Conservation (phyloP, 2,888 invertebrate species). For the Megastigmus dorsalis region DNA sequence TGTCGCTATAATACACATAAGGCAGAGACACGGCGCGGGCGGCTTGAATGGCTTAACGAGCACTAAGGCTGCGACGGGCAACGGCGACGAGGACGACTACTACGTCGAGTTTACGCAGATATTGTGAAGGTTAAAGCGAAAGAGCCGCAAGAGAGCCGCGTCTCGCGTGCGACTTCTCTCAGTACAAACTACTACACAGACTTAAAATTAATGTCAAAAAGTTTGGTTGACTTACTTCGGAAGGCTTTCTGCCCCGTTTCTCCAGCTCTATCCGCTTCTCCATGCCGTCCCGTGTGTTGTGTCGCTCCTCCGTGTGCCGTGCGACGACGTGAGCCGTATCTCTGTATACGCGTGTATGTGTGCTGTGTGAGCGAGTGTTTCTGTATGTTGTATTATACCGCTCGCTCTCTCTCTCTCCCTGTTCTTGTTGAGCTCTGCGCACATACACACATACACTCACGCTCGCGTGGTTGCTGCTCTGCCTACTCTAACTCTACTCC, state of each 20-base stretch:
- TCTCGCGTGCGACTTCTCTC: no score
- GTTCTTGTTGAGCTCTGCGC: no score
- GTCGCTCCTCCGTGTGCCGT: neutral
- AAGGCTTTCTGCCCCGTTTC: slow-evolving; percentile 91
- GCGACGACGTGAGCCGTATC: no score
- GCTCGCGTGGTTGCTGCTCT: neutral
- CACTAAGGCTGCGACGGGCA: neutral
- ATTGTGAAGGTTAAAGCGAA: no score
- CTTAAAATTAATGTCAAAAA: no score
- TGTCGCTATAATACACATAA: no score
- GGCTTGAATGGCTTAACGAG: neutral
- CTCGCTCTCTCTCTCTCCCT: neutral
- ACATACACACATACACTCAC: no score
- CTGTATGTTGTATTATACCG: neutral
- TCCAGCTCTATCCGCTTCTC: slow-evolving; percentile 97
- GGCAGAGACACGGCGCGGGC: neutral
- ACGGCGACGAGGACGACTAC: neutral
- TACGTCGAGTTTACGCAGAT: no score
- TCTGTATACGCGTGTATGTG: neutral
- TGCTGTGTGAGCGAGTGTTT: neutral
- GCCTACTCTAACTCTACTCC: no score
- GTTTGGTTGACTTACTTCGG: slow-evolving; percentile 93
- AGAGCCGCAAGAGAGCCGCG: no score
- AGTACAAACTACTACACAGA: no score
- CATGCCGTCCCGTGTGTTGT: slow-evolving; percentile 77